Evolutionary conservation across 2,797 vertebrate species (phyloP), one percentile per base, ranked within the genome.

Genomic region (Hylomyscus alleni): DNA sequence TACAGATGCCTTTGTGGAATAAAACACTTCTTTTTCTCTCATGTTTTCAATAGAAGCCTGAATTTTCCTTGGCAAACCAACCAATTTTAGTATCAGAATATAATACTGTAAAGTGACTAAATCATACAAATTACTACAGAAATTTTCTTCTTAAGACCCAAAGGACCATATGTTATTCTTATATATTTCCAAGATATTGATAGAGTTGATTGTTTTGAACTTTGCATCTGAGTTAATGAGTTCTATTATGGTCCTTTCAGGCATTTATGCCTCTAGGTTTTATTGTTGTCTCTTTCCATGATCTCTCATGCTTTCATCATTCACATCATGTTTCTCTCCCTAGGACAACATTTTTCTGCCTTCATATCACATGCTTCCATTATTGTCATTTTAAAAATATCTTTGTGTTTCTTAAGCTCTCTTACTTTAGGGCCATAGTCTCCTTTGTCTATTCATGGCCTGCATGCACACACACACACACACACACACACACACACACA

Each of bases 291-390:
- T 40, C 34, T 15, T 8, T 54, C 10, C 3, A 69, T 12, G 14
- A 3, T 72, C 31, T 50, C 13, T 0, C 22, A 37, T 40, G n/a
- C 0, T 37, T 2, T 29, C 1, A 5, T 29, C 19, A 26, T 40
- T 5, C 34, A 29, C 8, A 11, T 54, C 9, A 4, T 2, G 8
- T 40, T 31, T 15, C 14, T 88, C 7, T 67, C 11, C 2, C 6
- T 37, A 29, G 37, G 29, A 29, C 0, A 0, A 40, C 7, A 1
- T 54, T 54, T n/a, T 40, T 56, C 52, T 56, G 4, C 8, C n/a
- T 56, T 56, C 4, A 72, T 73, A 56, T 2, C 22, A 29, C 20
- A 37, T 52, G 17, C 7, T 31, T 88, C 2, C 9, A 40, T 40
- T 56, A 17, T 69, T 69, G 58, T 24, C 31, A 8, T 69, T n/a